Evolutionary conservation across 2,888 invertebrate species (phyloP), one percentile per base, ranked within the genome.

Genomic region (Mamestra brassicae): DNA sequence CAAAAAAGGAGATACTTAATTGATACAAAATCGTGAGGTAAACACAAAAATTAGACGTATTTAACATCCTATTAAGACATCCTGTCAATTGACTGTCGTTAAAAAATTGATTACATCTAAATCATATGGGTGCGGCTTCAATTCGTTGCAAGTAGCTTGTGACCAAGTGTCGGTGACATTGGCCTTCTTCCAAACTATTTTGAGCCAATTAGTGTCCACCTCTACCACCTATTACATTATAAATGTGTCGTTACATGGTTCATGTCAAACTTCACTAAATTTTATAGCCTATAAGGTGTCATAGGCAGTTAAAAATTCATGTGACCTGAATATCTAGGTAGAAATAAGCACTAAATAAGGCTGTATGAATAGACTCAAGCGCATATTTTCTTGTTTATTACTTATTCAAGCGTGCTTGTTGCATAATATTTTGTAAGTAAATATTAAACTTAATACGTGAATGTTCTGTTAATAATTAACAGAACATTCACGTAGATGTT

Each of bases 181-280:
- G 93, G 88, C 92, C 92, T 91, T 92, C 89, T 92, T 92, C 80
- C 55, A 84, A 90, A 88, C 81, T 85, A 87, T 88, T 89, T 90
- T 83, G 76, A 85, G 73, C 86, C 89, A 91, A 92, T 91, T 89
- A 90, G 81, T 78, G 74, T 73, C 74, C 72, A 76, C 82, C 75
- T 80, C n/a, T 34, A 55, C 13, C 47, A 54, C 57, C 34, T 67
- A 79, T 86, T 84, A 82, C 82, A 80, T 70, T 73, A 71, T 65
- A 74, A 57, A 74, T 63, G 17, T 76, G 63, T 81, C 62, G 45
- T 38, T 71, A 65, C 42, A 58, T 67, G 60, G 70, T 36, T 63
- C 54, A 73, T 74, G 72, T 76, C 71, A 77, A 79, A 78, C 76
- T 78, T 54, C 47, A 76, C 81, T 36, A 78, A 81, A 73, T 69